Base-by-base conservation (phyloP, 2,797 vertebrate species). In the Enteromius trimaculatus region DNA sequence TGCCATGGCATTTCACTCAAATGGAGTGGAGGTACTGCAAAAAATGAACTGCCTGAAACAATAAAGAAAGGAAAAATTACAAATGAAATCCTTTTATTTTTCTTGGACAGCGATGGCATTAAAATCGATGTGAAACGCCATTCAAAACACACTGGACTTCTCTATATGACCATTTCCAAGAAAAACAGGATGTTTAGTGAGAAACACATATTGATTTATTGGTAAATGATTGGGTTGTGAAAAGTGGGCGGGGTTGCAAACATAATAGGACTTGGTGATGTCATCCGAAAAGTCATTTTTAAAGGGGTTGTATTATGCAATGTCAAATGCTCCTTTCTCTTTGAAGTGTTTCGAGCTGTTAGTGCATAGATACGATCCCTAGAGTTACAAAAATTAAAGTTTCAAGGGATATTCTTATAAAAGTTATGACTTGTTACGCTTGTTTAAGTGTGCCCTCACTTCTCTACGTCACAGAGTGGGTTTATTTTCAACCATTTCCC, bases 21-120 rank as follows among this genome's bases (percentile, higher is more conserved):
- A 68, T 14, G 1, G 4, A 65, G 60, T 65, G 76, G 42, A 6
- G 26, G 39, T 6, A 8, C 26, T n/a, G 62, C 29, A 17, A 23
- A 53, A 53, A 79, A 37, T 13, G 0, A 66, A 51, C 23, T 19
- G 29, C 29, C 29, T 53, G 19, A 53, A 74, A 55, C 71, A 37
- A 74, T 55, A 74, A 55, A 74, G 19, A 74, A 31, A 74, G 19
- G 29, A n/a, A 37, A 74, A 53, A 53, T 34, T 11, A 74, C 49
- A 4, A 37, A 53, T 34, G 10, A 55, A 74, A 55, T 74, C 71
- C 10, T 31, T 29, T 72, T 34, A 37, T 37, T 53, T 74, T 6
- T 53, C 47, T 74, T 34, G 21, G 19, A 53, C 29, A 21, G 71
- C 1, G 21, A 3, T 74, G 29, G 5, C 49, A n/a, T 14, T 74